Conservation (phyloP, 2,888 invertebrate species). For the Scaptomyza flava region DNA sequence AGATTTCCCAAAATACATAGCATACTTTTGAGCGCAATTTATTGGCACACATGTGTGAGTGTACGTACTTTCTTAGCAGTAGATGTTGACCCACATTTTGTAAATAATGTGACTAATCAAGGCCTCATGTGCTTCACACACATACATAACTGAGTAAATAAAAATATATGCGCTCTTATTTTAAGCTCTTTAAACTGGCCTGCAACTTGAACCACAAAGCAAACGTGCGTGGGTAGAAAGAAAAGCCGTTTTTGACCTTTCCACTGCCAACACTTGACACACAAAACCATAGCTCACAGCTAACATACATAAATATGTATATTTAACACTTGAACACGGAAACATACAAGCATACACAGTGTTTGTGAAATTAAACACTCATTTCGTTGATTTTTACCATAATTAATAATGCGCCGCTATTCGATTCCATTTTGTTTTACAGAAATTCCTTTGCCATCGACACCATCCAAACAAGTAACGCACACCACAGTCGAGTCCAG, state of each 20-base stretch:
- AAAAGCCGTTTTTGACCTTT: slow-evolving; percentile 41
- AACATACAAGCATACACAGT: background rate
- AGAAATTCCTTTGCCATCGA: slow-evolving; percentile 96
- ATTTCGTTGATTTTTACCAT: slow-evolving; percentile 54
- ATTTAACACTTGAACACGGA: slow-evolving; percentile 9
- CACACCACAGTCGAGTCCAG: slow-evolving; percentile 84
- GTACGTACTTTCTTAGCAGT: background rate
- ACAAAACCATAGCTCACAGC: slow-evolving; percentile 46
- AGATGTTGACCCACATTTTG: slow-evolving; percentile 43
- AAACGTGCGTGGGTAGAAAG: slow-evolving; percentile 5
- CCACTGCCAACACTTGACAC: slow-evolving; percentile 46
- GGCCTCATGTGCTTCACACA: background rate
- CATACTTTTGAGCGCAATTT: slow-evolving; percentile 20
- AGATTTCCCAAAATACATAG: background rate
- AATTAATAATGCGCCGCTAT: slow-evolving; percentile 75
- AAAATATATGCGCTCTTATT: slow-evolving; percentile 9
- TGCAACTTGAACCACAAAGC: slow-evolving; percentile 47
- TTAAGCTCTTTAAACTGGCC: slow-evolving; percentile 33
- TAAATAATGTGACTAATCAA: slow-evolving; percentile 40
- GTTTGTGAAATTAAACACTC: slow-evolving; percentile 61
- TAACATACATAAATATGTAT: background rate
- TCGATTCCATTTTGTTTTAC: slow-evolving; percentile 78
- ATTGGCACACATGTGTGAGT: background rate
- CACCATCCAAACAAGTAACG: slow-evolving; percentile 89
- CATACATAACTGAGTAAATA: background rate